Evolutionary conservation across 2,888 invertebrate genomes (phyloP), one percentile per base, ranked within the genome.

Genomic region (Aporophyla nigra): DNA sequence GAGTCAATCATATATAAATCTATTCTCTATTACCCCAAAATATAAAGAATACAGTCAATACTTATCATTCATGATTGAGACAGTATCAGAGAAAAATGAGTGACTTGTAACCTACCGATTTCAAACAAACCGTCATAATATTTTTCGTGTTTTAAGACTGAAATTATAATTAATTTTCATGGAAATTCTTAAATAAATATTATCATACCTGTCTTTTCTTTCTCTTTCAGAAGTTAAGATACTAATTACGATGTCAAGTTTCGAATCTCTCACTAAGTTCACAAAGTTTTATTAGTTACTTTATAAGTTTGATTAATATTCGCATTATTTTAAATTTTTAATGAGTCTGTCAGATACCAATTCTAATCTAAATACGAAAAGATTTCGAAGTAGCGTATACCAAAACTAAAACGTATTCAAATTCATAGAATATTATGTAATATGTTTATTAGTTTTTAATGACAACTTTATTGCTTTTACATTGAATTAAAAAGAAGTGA

Each of bases 401-500:
- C 10, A 58, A 58, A 33, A 59, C 21, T 24, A 27, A 46, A 54
- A 68, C 21, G 6, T 16, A 3, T 27, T 21, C 14, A 63, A 49
- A 46, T 40, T 49, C 12, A 33, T 33, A 56, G 43, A 68, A 61
- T 46, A 51, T 53, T 33, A n/a, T 73, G 67, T 33, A 43, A 62
- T 67, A n/a, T 33, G 14, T 71, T 46, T 58, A 74, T 74, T 74
- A 58, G 69, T 56, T 80, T 71, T 54, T 51, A n/a, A 74, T 80
- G 7, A 73, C 70, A 82, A 54, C 21, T 63, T 63, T 71, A 85
- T 82, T 83, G 83, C 78, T 56, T 73, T 65, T 46, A 70, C 14
- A 68, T 85, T 83, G 68, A 78, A 73, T 82, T 76, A 71, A 56
- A 82, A 73, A 70, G 43, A 76, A 82, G 63, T 74, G 78, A 83